Conservation (phyloP, 2,888 invertebrate genomes). For the Eristalinus aeneus region DNA sequence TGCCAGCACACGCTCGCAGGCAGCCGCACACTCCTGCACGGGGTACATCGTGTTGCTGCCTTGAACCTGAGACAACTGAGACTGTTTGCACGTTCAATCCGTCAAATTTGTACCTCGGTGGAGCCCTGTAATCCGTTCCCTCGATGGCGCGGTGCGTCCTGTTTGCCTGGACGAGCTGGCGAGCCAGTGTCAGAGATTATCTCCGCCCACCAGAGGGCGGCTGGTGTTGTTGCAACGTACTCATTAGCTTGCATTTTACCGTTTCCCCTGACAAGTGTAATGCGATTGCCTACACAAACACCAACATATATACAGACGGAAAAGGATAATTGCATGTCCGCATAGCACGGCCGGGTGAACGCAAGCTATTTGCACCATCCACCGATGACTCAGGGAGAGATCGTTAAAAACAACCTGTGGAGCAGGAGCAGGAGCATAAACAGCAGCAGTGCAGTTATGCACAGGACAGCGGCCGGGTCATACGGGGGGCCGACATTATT, state of each 20-base stretch:
- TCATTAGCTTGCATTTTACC: constrained; percentile 35
- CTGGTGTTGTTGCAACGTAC: constrained; percentile 6
- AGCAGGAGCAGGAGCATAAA: neutral
- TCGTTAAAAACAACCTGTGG: constrained; percentile 42
- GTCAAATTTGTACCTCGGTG: neutral
- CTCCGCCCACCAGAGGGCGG: neutral
- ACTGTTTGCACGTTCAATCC: neutral
- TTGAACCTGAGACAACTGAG: neutral
- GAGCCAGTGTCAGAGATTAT: constrained; percentile 15
- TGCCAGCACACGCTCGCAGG: neutral
- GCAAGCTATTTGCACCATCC: constrained; percentile 37
- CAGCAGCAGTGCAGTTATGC: neutral
- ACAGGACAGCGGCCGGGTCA: neutral
- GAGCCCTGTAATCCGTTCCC: neutral
- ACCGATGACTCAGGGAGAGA: neutral
- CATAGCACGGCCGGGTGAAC: constrained; percentile 32
- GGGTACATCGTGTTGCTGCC: neutral
- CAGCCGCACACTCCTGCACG: neutral
- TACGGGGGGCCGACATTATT: constrained; percentile 23
- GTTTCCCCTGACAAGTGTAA: constrained; percentile 26
- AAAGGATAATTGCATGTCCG: constrained; percentile 46
- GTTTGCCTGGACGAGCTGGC: constrained; percentile 17
- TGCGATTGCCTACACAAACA: constrained; percentile 9
- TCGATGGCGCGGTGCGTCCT: neutral
- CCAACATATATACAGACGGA: neutral